Evolutionary conservation across 2,797 vertebrate species (phyloP), one percentile per base, ranked within the genome.

Genomic region (Siniperca scherzeri): DNA sequence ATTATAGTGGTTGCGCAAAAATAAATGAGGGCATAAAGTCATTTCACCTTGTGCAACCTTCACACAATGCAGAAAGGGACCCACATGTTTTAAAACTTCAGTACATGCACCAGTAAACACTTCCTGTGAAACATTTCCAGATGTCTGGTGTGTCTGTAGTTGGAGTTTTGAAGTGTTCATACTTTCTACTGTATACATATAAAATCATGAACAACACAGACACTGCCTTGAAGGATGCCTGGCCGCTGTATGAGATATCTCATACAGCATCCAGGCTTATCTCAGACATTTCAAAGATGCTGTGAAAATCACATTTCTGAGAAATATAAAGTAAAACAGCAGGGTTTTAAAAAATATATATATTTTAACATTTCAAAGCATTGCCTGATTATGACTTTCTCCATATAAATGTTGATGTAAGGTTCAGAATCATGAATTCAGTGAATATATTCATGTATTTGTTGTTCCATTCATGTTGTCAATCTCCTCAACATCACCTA

Each of bases 11-110:
- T 56, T 71, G 13, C 25, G 25, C 44, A 67, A 78, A 84, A 83
- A 77, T 25, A 74, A 78, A 75, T 68, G 46, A 67, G 21, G 67
- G 44, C 48, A 74, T 74, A 12, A 62, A 11, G 9, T 38, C 13
- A 48, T 79, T 82, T 70, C 7, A 57, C 30, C 30, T 46, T 22
- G 50, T 55, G 65, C n/a, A 69, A 64, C 79, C 74, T 83, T 67
- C 17, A 65, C 61, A 57, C 22, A 57, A 21, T 16, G 50, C 53
- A 52, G 27, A 81, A 72, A 56, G 38, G 46, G 44, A 65, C 65
- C 25, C 14, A 5, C 33, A 6, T 50, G n/a, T 78, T 86, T 81
- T 65, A 3, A 50, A 48, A 2, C 9, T 2, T 9, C 7, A 17
- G 22, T 44, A 30, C 5, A 36, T 25, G 8, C 12, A 36, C 44